Percentiles rank a stretch among this genome's conserved stretches.
phyloP scores from a whole-genome alignment of 2,113 vertebrate species.

The Ursus arctos region DNA sequence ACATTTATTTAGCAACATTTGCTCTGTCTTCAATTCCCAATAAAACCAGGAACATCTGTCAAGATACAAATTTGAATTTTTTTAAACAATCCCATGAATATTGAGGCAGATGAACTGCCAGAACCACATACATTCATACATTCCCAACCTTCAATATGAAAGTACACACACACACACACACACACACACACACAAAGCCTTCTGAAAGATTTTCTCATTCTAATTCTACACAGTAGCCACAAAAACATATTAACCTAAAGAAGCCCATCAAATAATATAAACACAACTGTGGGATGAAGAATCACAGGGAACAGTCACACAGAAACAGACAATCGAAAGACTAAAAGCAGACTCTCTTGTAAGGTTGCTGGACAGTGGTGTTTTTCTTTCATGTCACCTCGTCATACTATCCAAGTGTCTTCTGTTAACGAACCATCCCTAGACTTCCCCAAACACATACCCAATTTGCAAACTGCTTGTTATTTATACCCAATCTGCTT shows the following conservation, averaged over 20 bases:
- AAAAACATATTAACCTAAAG: neutral
- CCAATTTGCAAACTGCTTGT: constrained; percentile 28
- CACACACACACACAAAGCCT: neutral
- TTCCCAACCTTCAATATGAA: neutral
- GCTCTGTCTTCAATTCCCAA: constrained; percentile 1
- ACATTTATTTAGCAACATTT: neutral
- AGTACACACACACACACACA: neutral
- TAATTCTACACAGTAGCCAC: neutral
- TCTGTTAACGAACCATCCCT: neutral
- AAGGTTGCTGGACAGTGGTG: neutral
- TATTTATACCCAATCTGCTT: constrained; percentile 33
- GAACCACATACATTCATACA: neutral
- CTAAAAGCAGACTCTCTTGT: neutral
- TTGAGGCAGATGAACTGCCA: neutral
- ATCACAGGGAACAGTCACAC: neutral
- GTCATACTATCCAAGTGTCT: neutral
- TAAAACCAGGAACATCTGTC: neutral
- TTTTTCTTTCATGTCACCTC: constrained; percentile 15
- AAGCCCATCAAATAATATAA: neutral
- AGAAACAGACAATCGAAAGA: neutral
- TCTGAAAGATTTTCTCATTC: neutral
- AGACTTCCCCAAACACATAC: neutral
- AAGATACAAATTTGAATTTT: constrained; percentile 26
- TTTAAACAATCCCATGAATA: neutral
- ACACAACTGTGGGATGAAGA: neutral